Evolutionary conservation across 2,888 invertebrate species (phyloP).

Genomic region (Spilarctia lutea): DNA sequence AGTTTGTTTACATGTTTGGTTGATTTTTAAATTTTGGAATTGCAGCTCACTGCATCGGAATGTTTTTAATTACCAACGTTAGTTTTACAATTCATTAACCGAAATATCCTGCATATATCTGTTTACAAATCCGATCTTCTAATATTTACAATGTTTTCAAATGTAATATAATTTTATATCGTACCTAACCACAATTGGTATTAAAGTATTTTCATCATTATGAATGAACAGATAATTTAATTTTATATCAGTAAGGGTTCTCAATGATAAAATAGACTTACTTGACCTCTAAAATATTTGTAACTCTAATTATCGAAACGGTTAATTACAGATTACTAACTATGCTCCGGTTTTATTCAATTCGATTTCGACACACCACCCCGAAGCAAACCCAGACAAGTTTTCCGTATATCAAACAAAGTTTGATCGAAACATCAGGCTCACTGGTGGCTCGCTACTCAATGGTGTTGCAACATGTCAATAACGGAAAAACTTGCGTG

Average conservation of each 20-base stretch:
- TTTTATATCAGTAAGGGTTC: background rate
- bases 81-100: conserved; percentile 61
- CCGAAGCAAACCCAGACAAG: too few relatives aligned
- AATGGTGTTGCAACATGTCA: too few relatives aligned
- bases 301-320: background rate
- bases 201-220: background rate
- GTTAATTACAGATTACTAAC: background rate
- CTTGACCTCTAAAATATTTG: background rate
- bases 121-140: conserved; percentile 34
- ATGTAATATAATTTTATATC: conserved; percentile 27
- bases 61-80: conserved; percentile 64
- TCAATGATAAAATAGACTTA: background rate
- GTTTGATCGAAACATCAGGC: too few relatives aligned
- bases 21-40: conserved; percentile 59
- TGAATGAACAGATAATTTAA: background rate
- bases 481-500: too few relatives aligned
- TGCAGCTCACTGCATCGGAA: conserved; percentile 57
- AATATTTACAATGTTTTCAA: conserved; percentile 31
- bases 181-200: background rate
- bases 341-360: too few relatives aligned
- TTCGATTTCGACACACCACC: too few relatives aligned
- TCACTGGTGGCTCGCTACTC: too few relatives aligned
- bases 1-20: conserved; percentile 74
- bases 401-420: too few relatives aligned
- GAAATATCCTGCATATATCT: conserved; percentile 32